Base-by-base conservation (phyloP, 2,113 vertebrate genomes). In the Eurypyga helias region DNA sequence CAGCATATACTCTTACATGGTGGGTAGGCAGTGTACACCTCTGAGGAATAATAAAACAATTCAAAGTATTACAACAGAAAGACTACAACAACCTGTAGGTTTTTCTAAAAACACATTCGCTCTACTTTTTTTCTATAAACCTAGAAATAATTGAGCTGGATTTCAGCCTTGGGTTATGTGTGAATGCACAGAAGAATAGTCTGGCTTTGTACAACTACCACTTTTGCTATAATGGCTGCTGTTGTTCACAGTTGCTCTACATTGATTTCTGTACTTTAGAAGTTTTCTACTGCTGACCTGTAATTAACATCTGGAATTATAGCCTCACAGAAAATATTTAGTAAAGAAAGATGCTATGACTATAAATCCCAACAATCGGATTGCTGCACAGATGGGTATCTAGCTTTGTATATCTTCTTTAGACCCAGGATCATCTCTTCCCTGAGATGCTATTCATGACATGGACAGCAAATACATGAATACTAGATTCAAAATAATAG, bases 351-450 rank as follows among this genome's bases (percentile, higher is more conserved):
- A n/a, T 54, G 31, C 33, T 75, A 26, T 60, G n/a, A n/a, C 31
- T 61, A 10, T 83, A 83, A 85, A 94, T 78, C 65, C 46, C 36
- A 75, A 34, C 43, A 91, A 48, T 76, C 45, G 57, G 46, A 55
- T 83, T 91, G 90, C 87, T 90, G 64, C 58, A 83, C n/a, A 86
- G 58, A 69, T 66, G 41, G 41, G 62, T 76, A 83, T 90, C 77
- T 76, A 77, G 51, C 49, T 96, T 70, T 76, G 57, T 28, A 4
- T 69, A 72, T 49, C 57, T 94, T 64, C 75, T 93, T 91, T 80
- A 55, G 36, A 90, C 12, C 6, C 33, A 69, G 66, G 21, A 96
- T 85, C 60, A 91, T 20, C 52, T 69, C 43, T 93, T 96, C 48
- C 10, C 62, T 85, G 78, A 71, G 33, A 83, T 49, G 33, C 21